Conservation (phyloP, 2,888 invertebrate genomes). For the Allygus modestus region DNA sequence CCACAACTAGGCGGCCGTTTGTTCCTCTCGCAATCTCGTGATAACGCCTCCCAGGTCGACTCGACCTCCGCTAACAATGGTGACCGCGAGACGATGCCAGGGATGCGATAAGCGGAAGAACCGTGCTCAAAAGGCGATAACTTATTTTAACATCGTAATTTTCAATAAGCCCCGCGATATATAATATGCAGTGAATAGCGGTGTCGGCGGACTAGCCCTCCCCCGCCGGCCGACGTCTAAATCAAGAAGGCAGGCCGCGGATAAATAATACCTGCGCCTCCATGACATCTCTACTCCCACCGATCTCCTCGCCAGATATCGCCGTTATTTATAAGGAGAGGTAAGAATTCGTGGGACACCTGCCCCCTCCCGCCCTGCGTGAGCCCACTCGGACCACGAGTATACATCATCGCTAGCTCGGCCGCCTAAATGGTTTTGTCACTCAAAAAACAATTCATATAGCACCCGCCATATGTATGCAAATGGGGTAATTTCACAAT, state of each 20-base stretch:
- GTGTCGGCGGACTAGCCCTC: constrained; percentile 35
- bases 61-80: constrained; percentile 39
- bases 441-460: constrained; percentile 46
- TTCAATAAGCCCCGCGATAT: constrained; percentile 53
- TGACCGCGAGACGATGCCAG: constrained; percentile 45
- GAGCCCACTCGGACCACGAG: not conserved
- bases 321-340: constrained; percentile 28
- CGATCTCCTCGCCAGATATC: constrained; percentile 18
- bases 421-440: constrained; percentile 37
- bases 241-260: constrained; percentile 38
- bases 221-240: constrained; percentile 47
- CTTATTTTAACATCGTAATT: constrained; percentile 58
- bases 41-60: not conserved
- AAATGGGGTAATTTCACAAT: constrained; percentile 29
- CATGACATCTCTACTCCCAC: constrained; percentile 49
- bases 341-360: constrained; percentile 55
- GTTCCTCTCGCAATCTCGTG: not conserved
- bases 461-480: constrained; percentile 46
- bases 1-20: too few species aligned
- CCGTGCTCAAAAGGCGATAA: constrained; percentile 52
- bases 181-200: constrained; percentile 56
- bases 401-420: not conserved
- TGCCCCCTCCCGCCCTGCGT: constrained; percentile 8
- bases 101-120: constrained; percentile 35
- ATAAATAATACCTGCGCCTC: constrained; percentile 52